phyloP scores from a whole-genome alignment of 2,888 invertebrate species.

The Sarcophaga variegata region DNA sequence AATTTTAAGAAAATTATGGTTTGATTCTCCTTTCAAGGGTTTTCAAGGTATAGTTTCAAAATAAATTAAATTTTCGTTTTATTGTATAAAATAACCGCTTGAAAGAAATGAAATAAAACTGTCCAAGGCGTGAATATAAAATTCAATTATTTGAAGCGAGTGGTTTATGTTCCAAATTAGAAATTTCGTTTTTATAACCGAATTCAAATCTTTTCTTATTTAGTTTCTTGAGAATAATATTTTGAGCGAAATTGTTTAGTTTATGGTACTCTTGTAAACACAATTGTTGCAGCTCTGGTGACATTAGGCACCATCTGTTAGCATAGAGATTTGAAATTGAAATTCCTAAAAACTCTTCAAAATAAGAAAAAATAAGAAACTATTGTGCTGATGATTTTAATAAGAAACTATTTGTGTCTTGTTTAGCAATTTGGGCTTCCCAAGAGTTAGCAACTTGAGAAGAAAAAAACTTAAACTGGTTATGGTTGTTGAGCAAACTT shows the following conservation, averaged over 20 bases:
- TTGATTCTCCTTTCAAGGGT: conserved; percentile 9
- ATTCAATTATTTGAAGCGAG: conserved; percentile 27
- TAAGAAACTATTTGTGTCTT: conserved; percentile 22
- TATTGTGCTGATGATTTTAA: background rate
- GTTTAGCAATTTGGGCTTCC: background rate
- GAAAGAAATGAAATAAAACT: conserved; percentile 2
- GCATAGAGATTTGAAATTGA: conserved; percentile 21
- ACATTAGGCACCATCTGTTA: conserved; percentile 3
- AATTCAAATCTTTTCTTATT: conserved; percentile 2
- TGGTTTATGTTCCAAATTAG: conserved; percentile 29
- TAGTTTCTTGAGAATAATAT: background rate
- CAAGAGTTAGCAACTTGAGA: background rate
- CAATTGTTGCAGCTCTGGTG: background rate
- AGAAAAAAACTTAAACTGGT: conserved; percentile 2
- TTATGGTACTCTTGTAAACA: background rate
- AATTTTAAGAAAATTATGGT: conserved; percentile 47
- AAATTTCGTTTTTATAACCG: background rate
- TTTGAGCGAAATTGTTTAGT: conserved; percentile 1
- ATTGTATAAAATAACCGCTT: conserved; percentile 14
- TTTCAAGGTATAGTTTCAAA: conserved; percentile 29
- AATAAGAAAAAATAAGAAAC: background rate
- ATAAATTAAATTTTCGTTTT: conserved; percentile 48
- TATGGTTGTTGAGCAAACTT: conserved; percentile 11
- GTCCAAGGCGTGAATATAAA: conserved; percentile 15
- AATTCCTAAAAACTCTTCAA: conserved; percentile 25